Conservation (phyloP, 2,113 vertebrate genomes). For the Leucoraja erinaceus region DNA sequence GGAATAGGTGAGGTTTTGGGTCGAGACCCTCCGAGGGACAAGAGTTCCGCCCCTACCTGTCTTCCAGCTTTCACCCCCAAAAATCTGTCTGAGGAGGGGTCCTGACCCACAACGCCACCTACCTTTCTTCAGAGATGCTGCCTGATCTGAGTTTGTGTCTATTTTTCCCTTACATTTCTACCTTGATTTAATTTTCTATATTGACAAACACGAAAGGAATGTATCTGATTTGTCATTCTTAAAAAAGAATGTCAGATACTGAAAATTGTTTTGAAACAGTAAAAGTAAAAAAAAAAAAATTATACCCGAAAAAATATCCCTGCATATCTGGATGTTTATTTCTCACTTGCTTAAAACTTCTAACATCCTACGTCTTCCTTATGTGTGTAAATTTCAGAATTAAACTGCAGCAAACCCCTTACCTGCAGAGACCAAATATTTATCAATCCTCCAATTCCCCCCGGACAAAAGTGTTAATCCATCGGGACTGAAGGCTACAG, state of each 20-base stretch:
- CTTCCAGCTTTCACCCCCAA: no score
- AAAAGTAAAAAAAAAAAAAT: no score
- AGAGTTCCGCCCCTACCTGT: no score
- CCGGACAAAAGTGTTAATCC: slow-evolving; percentile 64
- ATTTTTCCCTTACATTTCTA: no score
- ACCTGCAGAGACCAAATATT: slow-evolving; percentile 72
- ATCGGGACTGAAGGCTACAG: slow-evolving; percentile 60
- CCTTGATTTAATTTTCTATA: not conserved
- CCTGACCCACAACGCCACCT: no score
- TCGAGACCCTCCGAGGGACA: no score
- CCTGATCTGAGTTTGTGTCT: no score
- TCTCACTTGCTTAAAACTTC: not conserved
- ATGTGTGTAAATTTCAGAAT: not conserved
- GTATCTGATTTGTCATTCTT: not conserved
- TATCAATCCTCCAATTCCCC: slow-evolving; percentile 64
- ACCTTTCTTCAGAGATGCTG: no score
- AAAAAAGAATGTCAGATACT: not conserved
- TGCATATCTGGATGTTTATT: not conserved
- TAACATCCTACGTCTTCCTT: not conserved
- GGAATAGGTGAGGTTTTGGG: no score
- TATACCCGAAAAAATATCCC: no score
- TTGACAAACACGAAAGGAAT: not conserved
- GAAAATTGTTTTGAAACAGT: no score
- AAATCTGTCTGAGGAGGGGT: no score
- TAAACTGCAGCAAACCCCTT: slow-evolving; percentile 31